Percentiles rank a stretch among this genome's conserved stretches.
Conservation (phyloP, 1,140 invertebrate species). For the Drosophila kikkawai region DNA sequence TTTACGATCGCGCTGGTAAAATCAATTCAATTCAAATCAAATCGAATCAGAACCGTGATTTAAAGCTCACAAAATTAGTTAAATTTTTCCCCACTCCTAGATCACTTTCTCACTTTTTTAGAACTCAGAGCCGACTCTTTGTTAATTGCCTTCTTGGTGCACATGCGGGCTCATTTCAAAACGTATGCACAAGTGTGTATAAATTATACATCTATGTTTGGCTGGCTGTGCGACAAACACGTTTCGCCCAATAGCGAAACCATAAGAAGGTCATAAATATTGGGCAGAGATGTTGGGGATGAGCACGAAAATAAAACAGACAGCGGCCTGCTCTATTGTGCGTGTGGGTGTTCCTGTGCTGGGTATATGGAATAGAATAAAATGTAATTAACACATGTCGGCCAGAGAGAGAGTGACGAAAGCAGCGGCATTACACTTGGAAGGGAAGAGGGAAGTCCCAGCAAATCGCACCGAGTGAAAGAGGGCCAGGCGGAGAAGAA, state of each 20-base stretch:
- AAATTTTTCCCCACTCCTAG: constrained; percentile 1
- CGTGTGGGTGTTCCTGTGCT: constrained; percentile 2
- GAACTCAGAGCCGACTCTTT: background rate
- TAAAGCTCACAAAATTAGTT: constrained; percentile 8
- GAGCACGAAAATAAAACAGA: constrained; percentile 47
- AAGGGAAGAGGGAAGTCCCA: constrained; percentile 14
- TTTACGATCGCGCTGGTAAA: background rate
- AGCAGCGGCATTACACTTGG: constrained; percentile 19
- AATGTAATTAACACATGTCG: constrained; percentile 62
- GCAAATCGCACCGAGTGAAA: constrained; percentile 13
- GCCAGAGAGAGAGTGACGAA: constrained; percentile 37
- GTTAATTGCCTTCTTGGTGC: constrained; percentile 25
- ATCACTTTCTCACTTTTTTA: background rate
- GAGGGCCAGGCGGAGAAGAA: constrained; percentile 13
- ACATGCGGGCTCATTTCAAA: constrained; percentile 35
- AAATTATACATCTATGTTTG: constrained; percentile 22
- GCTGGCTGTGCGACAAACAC: constrained; percentile 61
- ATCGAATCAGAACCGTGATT: constrained; percentile 13
- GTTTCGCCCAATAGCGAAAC: constrained; percentile 68
- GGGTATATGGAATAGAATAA: constrained; percentile 47
- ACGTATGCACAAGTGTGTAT: constrained; percentile 20
- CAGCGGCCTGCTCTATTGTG: constrained; percentile 10
- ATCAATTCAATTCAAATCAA: constrained; percentile 23
- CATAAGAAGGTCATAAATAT: constrained; percentile 78
- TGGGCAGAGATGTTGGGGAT: constrained; percentile 54